phyloP scores from a whole-genome alignment of 2,113 vertebrate species.

The Silurus asotus region DNA sequence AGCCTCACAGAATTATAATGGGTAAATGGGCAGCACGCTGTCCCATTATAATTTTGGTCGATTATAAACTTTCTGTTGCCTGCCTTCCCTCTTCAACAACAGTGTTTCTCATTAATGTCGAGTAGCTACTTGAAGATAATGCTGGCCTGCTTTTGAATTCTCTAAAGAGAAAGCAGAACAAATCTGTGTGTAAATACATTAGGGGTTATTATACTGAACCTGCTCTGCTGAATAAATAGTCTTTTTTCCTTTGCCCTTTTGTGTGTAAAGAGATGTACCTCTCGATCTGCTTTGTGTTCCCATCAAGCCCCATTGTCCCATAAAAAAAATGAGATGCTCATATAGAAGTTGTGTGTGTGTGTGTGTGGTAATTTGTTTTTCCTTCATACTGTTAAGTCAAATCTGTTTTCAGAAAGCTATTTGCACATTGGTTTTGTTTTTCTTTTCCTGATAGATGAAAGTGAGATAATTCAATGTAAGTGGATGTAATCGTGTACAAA shows the following conservation, averaged over 20 bases:
- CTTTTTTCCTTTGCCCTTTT: background rate
- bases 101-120: constrained; percentile 23
- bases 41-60: constrained; percentile 20
- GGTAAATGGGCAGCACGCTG: constrained; percentile 8
- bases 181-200: constrained; percentile 32
- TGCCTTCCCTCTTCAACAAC: constrained; percentile 18
- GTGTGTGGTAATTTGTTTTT: background rate
- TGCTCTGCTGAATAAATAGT: constrained; percentile 15
- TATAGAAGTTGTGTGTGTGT: background rate
- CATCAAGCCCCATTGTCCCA: background rate
- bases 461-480: background rate
- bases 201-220: constrained; percentile 10
- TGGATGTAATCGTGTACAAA: background rate
- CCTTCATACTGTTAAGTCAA: background rate
- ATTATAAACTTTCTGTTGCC: background rate
- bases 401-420: constrained; percentile 26
- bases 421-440: background rate
- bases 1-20: background rate
- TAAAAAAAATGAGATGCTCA: background rate
- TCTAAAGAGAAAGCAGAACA: constrained; percentile 13
- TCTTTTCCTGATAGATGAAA: background rate
- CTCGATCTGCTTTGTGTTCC: constrained; percentile 4
- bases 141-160: constrained; percentile 6
- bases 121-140: constrained; percentile 34
- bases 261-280: constrained; percentile 10